These are phyloP conservation scores for Aplochiton taeniatus DNA, from an alignment of 2,797 vertebrate genomes.

Conservation along the genomic window DNA sequence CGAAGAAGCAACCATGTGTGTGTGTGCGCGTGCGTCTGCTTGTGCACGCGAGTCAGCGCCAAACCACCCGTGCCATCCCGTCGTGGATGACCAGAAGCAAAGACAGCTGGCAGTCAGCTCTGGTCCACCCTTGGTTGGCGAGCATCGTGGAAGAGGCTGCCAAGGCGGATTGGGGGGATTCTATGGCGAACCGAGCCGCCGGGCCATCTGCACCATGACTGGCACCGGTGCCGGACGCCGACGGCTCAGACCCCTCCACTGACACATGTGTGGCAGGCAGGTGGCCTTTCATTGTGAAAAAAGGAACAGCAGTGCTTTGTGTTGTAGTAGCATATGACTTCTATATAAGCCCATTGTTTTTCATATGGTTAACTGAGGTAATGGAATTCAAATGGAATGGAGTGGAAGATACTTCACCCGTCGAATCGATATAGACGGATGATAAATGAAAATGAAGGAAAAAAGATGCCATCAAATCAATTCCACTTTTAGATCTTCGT, in stretches of 20 bases:
- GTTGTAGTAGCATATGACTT: too few relatives aligned
- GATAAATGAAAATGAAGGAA: too few relatives aligned
- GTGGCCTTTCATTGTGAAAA: constrained; percentile 48
- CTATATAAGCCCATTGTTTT: too few relatives aligned
- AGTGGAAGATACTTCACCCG: too few relatives aligned
- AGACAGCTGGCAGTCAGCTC: constrained; percentile 65
- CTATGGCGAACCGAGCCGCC: constrained; percentile 28
- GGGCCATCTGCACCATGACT: constrained; percentile 70
- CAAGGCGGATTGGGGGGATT: constrained; percentile 53
- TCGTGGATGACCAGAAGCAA: constrained; percentile 48
- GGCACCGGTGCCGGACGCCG: constrained; percentile 47
- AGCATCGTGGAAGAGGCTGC: constrained; percentile 42
- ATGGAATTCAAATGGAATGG: too few relatives aligned
- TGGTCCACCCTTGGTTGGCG: constrained; percentile 66
- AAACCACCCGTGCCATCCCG: neutral
- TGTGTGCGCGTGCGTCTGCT: neutral
- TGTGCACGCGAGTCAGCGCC: neutral
- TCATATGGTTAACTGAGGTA: too few relatives aligned
- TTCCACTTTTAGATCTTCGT: too few relatives aligned
- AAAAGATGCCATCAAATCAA: too few relatives aligned
- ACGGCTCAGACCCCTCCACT: constrained; percentile 48
- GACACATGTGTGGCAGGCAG: constrained; percentile 58
- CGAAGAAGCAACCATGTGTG: constrained; percentile 13
- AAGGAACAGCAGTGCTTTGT: neutral
- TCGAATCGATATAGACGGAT: too few relatives aligned